Evolutionary conservation across 2,797 vertebrate genomes (phyloP).

Genomic region (Ambastaia sidthimunki): DNA sequence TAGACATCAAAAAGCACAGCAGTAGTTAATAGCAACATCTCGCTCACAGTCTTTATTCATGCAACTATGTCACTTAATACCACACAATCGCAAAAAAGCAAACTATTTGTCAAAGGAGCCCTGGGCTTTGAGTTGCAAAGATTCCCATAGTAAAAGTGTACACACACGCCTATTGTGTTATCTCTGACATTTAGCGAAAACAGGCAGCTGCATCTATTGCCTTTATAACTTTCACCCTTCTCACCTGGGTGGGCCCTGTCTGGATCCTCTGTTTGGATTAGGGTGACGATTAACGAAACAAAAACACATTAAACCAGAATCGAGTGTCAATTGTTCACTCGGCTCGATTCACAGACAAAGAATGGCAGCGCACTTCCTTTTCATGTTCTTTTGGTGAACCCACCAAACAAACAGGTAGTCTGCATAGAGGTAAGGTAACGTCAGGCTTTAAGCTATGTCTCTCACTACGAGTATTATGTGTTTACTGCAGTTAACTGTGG

Average conservation of each 20-base stretch:
- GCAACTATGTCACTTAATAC: constrained; percentile 42
- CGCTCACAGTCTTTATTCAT: constrained; percentile 12
- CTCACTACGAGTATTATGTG: constrained; percentile 62
- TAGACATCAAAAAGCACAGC: constrained; percentile 41
- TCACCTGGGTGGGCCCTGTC: constrained; percentile 64
- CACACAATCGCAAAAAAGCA: constrained; percentile 52
- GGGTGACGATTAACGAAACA: constrained; percentile 63
- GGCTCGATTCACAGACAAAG: constrained; percentile 68
- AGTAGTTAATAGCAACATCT: constrained; percentile 37
- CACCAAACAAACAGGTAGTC: constrained; percentile 70
- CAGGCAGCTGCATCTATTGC: constrained; percentile 60
- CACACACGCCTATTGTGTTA: constrained; percentile 56
- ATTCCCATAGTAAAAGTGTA: constrained; percentile 58
- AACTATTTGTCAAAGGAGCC: constrained; percentile 57
- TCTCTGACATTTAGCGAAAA: constrained; percentile 57
- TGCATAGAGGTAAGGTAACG: constrained; percentile 69
- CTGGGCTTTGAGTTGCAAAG: constrained; percentile 50
- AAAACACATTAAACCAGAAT: constrained; percentile 61
- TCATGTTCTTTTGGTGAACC: constrained; percentile 72
- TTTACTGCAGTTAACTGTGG: constrained; percentile 63
- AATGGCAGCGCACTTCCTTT: constrained; percentile 73
- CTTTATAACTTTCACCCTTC: constrained; percentile 57
- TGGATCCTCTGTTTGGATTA: constrained; percentile 69
- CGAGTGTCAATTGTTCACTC: constrained; percentile 60
- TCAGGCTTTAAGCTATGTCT: constrained; percentile 66